Percentiles rank a stretch among this genome's conserved stretches.
phyloP scores from a whole-genome alignment of 2,888 invertebrate genomes.

The Protophormia terraenovae region DNA sequence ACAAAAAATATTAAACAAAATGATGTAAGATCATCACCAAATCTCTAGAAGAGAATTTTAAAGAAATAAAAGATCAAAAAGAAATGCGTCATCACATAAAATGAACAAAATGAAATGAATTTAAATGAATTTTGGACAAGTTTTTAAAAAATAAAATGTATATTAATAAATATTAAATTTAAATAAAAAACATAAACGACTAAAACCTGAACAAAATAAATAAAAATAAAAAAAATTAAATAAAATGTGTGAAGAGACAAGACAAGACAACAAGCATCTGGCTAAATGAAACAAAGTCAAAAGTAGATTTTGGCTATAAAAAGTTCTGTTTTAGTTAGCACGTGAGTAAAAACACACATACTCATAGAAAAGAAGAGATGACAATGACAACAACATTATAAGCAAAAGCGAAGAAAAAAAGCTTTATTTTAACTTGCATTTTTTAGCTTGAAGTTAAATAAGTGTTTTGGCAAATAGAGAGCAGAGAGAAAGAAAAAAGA shows the following conservation, averaged over 20 bases:
- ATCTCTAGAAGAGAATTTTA: conserved; percentile 14
- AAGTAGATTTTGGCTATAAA: not conserved
- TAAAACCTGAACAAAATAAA: not conserved
- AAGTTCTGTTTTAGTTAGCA: conserved; percentile 39
- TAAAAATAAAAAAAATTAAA: too few species aligned
- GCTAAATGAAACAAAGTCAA: not conserved
- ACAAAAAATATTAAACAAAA: not conserved
- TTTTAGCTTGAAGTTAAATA: not conserved
- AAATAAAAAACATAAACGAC: not conserved
- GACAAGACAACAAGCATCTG: not conserved
- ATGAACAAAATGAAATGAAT: not conserved
- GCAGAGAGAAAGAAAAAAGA: not conserved
- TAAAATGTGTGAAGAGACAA: not conserved
- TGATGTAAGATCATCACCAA: conserved; percentile 40
- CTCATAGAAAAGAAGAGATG: not conserved
- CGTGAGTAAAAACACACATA: conserved; percentile 53
- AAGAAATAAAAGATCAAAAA: not conserved
- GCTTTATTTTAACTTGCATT: not conserved
- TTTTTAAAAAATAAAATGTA: not conserved
- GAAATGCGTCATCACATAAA: conserved; percentile 39
- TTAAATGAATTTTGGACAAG: not conserved
- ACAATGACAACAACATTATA: not conserved
- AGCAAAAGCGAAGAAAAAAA: conserved; percentile 13
- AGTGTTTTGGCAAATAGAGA: not conserved
- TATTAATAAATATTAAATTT: not conserved